A percentile compares a stretch with the other conserved stretches of the same genome.
Conservation (phyloP, 1,140 invertebrate species). For the Trigoniulus corallinus region DNA sequence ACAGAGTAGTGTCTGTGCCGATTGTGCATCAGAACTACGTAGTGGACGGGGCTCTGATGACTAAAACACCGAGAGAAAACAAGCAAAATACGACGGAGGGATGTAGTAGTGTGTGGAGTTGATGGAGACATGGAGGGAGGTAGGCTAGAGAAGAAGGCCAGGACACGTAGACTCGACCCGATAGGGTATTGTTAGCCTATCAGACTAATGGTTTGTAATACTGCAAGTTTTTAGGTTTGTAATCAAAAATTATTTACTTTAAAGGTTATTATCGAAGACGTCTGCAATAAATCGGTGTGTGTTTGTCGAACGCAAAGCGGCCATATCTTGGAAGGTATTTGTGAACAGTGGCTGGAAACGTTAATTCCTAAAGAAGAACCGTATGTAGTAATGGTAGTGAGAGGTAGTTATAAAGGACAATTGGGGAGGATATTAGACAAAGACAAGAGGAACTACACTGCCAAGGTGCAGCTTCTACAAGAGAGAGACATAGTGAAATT, state of each 20-base stretch:
- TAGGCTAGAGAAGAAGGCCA: too few relatives aligned
- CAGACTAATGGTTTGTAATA: too few relatives aligned
- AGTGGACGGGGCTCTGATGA: too few relatives aligned
- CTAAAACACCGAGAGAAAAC: too few relatives aligned
- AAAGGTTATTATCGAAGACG: constrained; percentile 24
- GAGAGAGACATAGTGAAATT: background rate
- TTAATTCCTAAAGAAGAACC: background rate
- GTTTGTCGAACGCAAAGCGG: constrained; percentile 26
- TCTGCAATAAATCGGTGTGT: constrained; percentile 20
- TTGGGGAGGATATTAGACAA: background rate
- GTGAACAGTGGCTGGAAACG: background rate
- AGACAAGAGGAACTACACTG: background rate
- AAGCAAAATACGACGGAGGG: too few relatives aligned
- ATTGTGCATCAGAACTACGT: too few relatives aligned
- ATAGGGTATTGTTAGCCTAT: too few relatives aligned
- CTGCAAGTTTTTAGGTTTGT: too few relatives aligned
- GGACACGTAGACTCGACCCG: too few relatives aligned
- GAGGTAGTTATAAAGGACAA: background rate
- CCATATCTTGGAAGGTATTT: constrained; percentile 24
- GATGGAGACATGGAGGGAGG: too few relatives aligned
- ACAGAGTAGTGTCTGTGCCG: too few relatives aligned
- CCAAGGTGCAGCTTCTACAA: background rate
- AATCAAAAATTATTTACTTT: background rate
- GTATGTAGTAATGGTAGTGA: background rate
- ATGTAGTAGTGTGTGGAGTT: too few relatives aligned